A percentile compares a stretch with the other conserved stretches of the same genome.
Evolutionary conservation across 1,140 invertebrate genomes (phyloP).

Genomic region (Epicauta chinensis): DNA sequence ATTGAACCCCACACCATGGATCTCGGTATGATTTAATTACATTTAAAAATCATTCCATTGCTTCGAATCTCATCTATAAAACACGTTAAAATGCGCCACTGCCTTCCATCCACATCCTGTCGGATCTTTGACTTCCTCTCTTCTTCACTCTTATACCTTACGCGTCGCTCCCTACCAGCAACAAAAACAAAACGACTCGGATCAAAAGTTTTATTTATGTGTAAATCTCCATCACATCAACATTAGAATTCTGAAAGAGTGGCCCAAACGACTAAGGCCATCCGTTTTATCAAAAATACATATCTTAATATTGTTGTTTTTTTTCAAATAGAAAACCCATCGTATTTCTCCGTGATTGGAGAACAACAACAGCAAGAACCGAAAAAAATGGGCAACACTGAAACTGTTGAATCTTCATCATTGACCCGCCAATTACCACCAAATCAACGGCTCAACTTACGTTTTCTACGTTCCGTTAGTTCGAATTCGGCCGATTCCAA

Average conservation of each 20-base stretch:
- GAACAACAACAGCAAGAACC: slow-evolving; percentile 1
- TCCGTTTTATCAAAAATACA: not conserved
- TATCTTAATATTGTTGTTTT: not conserved
- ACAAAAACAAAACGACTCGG: too few relatives aligned
- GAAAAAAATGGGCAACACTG: slow-evolving; percentile 15
- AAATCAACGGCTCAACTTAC: slow-evolving; percentile 40
- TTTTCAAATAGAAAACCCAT: slow-evolving; percentile 50
- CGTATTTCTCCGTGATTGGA: slow-evolving; percentile 50
- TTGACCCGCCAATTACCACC: slow-evolving; percentile 24
- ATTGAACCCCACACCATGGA: too few relatives aligned
- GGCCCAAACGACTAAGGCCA: not conserved
- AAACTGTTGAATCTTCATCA: slow-evolving; percentile 12
- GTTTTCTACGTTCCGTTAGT: slow-evolving; percentile 48
- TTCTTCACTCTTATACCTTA: not conserved
- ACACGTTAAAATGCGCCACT: slow-evolving; percentile 13
- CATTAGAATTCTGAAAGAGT: slow-evolving; percentile 4
- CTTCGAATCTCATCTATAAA: slow-evolving; percentile 14
- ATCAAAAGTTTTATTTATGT: not conserved
- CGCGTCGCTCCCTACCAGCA: too few relatives aligned
- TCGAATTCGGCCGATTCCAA: slow-evolving; percentile 49
- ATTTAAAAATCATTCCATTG: too few relatives aligned
- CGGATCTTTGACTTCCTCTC: slow-evolving; percentile 20
- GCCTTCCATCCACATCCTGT: slow-evolving; percentile 8
- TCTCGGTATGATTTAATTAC: too few relatives aligned
- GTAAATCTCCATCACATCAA: not conserved